These are phyloP conservation scores for Enteromius argenteus DNA, from an alignment of 2,797 vertebrate genomes.

Conservation along the genomic window DNA sequence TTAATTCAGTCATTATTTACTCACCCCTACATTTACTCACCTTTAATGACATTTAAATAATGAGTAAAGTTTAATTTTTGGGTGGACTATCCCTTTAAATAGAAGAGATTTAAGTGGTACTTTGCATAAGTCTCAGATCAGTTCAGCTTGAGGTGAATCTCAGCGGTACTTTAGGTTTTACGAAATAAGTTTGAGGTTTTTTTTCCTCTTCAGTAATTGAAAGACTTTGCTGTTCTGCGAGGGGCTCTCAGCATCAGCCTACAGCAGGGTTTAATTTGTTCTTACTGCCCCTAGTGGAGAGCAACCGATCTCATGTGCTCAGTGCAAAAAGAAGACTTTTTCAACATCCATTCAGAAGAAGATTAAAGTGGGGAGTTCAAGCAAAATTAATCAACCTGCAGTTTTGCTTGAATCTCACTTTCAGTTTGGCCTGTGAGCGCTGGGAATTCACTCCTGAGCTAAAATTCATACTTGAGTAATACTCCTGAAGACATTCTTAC, in stretches of 20 bases:
- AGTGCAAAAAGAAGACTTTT: not conserved
- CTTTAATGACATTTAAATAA: not conserved
- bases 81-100: slow-evolving; percentile 9
- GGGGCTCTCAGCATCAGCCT: slow-evolving; percentile 24
- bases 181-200: slow-evolving; percentile 27
- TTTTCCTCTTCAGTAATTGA: slow-evolving; percentile 8
- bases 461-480: not conserved
- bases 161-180: slow-evolving; percentile 21
- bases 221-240: slow-evolving; percentile 8
- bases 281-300: slow-evolving; percentile 68
- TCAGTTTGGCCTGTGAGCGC: not conserved
- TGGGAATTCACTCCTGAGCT: slow-evolving; percentile 1
- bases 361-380: slow-evolving; percentile 28
- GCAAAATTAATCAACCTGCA: not conserved
- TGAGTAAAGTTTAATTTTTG: not conserved
- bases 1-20: not conserved
- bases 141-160: slow-evolving; percentile 27
- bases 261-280: slow-evolving; percentile 44
- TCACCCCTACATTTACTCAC: not conserved
- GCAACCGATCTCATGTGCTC: not conserved
- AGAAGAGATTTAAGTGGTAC: not conserved
- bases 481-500: slow-evolving; percentile 4
- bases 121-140: slow-evolving; percentile 7
- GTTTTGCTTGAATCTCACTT: slow-evolving; percentile 8
- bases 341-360: not conserved